Conservation (phyloP, 1,140 invertebrate species). For the Potamilus streckersoni region DNA sequence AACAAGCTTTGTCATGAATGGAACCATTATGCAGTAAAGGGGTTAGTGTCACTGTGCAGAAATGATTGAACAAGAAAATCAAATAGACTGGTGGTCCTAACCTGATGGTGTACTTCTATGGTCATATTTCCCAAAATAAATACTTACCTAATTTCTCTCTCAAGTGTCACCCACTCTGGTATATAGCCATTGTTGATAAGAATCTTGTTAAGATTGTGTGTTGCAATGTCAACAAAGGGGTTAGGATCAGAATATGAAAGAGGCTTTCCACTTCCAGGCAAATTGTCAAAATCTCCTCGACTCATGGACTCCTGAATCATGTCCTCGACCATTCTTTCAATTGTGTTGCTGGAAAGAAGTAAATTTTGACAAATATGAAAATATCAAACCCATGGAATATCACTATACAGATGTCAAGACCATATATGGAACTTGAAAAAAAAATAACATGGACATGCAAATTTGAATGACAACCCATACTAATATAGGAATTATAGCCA, state of each 20-base stretch:
- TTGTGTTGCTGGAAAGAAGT: slow-evolving; percentile 74
- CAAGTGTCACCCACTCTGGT: slow-evolving; percentile 86
- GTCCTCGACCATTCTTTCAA: slow-evolving; percentile 89
- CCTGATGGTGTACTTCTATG: too few relatives aligned
- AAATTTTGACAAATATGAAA: background rate
- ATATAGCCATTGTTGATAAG: slow-evolving; percentile 88
- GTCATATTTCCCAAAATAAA: background rate
- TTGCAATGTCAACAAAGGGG: slow-evolving; percentile 87
- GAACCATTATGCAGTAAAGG: too few relatives aligned
- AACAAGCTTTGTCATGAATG: too few relatives aligned
- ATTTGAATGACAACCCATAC: too few relatives aligned
- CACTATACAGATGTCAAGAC: too few relatives aligned
- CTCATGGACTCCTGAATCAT: slow-evolving; percentile 89
- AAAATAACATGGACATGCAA: too few relatives aligned
- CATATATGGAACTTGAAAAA: too few relatives aligned
- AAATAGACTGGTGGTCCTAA: too few relatives aligned
- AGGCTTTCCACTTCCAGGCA: slow-evolving; percentile 83
- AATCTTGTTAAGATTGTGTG: slow-evolving; percentile 89
- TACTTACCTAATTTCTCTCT: slow-evolving; percentile 72
- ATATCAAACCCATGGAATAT: too few relatives aligned
- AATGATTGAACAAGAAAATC: too few relatives aligned
- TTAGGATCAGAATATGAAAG: slow-evolving; percentile 76
- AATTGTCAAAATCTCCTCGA: slow-evolving; percentile 86
- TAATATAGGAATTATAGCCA: too few relatives aligned
- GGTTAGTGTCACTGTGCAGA: too few relatives aligned